These are phyloP conservation scores for Argopecten irradians DNA, from an alignment of 1,140 invertebrate species.

Conservation along the genomic window DNA sequence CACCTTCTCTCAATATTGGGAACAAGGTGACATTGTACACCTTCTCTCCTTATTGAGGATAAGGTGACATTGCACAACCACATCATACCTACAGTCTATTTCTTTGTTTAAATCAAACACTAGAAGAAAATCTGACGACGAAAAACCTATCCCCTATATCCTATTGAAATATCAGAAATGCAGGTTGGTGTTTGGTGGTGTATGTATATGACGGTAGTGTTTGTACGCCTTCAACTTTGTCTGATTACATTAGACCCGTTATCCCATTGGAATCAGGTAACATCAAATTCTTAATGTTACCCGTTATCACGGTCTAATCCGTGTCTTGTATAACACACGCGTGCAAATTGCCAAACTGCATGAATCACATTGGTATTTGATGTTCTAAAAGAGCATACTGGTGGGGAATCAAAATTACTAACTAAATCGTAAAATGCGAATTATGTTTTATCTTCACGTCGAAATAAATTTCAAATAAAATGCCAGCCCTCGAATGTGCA, in stretches of 20 bases:
- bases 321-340: background rate
- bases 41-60: too few relatives aligned
- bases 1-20: too few relatives aligned
- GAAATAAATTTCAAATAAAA: slow-evolving; percentile 19
- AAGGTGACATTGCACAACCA: too few relatives aligned
- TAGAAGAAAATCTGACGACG: background rate
- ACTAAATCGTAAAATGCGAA: background rate
- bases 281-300: background rate
- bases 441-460: background rate
- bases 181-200: background rate
- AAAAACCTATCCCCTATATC: background rate
- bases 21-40: too few relatives aligned
- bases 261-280: background rate
- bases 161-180: background rate
- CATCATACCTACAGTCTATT: too few relatives aligned
- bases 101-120: too few relatives aligned
- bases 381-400: background rate
- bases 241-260: background rate
- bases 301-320: background rate
- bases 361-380: background rate
- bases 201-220: background rate
- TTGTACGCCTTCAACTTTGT: background rate
- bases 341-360: background rate
- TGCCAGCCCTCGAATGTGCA: background rate
- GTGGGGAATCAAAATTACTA: background rate